Percentiles rank a stretch among this genome's conserved stretches.
These are phyloP conservation scores for Helarctos malayanus DNA, from an alignment of 2,797 vertebrate species.

Conservation along the genomic window DNA sequence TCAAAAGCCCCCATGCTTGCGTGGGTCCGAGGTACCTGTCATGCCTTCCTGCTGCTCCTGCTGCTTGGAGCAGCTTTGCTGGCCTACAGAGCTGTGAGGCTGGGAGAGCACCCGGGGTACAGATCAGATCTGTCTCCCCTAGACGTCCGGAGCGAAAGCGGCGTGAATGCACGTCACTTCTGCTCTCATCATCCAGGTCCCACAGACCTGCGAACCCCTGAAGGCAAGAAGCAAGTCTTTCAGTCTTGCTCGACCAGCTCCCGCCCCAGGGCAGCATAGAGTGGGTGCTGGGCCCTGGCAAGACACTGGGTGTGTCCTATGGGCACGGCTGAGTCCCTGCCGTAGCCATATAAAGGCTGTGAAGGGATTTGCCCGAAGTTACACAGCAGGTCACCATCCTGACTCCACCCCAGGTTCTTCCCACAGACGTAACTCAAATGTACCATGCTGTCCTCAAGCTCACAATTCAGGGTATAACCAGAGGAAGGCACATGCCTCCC, in stretches of 20 bases:
- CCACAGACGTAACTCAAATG: not conserved
- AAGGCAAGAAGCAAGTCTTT: constrained; percentile 4
- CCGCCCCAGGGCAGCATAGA: not conserved
- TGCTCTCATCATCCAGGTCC: not conserved
- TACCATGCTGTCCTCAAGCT: not conserved
- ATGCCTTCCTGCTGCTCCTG: not conserved
- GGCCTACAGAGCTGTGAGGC: not conserved
- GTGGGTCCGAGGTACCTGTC: not conserved
- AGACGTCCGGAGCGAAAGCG: not conserved
- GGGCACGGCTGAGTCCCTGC: not conserved
- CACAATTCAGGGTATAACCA: not conserved
- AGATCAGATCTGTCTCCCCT: not conserved
- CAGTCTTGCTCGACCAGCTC: not conserved
- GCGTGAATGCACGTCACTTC: not conserved
- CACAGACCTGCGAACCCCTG: not conserved
- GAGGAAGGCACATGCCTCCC: not conserved
- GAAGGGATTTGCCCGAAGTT: not conserved
- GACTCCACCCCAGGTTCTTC: not conserved
- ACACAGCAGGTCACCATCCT: not conserved
- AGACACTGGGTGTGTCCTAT: not conserved
- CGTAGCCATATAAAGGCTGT: not conserved
- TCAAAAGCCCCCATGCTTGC: not conserved
- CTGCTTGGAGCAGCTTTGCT: not conserved
- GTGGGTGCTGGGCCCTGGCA: not conserved
- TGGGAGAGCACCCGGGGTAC: not conserved